Percentiles rank a stretch among this genome's conserved stretches.
phyloP scores from a whole-genome alignment of 2,797 vertebrate genomes.

The Coracias cyanogaster region DNA sequence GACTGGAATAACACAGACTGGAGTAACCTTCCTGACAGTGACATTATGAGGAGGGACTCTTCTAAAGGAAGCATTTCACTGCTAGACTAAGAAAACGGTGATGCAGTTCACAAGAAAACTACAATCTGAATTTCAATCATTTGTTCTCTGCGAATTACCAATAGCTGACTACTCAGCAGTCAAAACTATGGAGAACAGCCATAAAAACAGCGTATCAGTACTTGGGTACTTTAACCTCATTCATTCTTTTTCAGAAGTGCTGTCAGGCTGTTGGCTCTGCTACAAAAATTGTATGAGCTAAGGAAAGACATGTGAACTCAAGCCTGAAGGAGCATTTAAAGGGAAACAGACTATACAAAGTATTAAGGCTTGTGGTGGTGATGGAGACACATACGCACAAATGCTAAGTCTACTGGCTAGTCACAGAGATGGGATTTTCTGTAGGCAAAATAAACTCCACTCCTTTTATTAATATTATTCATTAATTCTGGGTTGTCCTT shows the following conservation, averaged over 20 bases:
- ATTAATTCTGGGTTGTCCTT: slow-evolving; percentile 28
- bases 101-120: not conserved
- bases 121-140: not conserved
- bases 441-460: not conserved
- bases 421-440: slow-evolving; percentile 29
- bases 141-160: not conserved
- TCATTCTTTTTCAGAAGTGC: slow-evolving; percentile 51
- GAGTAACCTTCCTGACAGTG: not conserved
- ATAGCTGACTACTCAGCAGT: slow-evolving; percentile 40
- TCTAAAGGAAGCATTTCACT: not conserved
- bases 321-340: slow-evolving; percentile 63
- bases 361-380: slow-evolving; percentile 38
- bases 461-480: slow-evolving; percentile 38
- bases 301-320: slow-evolving; percentile 66
- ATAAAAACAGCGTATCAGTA: slow-evolving; percentile 12
- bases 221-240: slow-evolving; percentile 46
- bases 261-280: slow-evolving; percentile 61
- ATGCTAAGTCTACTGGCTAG: slow-evolving; percentile 23
- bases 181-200: slow-evolving; percentile 36
- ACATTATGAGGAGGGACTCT: not conserved
- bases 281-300: slow-evolving; percentile 64
- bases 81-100: not conserved
- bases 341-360: slow-evolving; percentile 51
- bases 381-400: slow-evolving; percentile 14
- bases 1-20: not conserved